A percentile compares a stretch with the other conserved stretches of the same genome.
Evolutionary conservation across 2,888 invertebrate species (phyloP).

Genomic region (Archips xylosteana): DNA sequence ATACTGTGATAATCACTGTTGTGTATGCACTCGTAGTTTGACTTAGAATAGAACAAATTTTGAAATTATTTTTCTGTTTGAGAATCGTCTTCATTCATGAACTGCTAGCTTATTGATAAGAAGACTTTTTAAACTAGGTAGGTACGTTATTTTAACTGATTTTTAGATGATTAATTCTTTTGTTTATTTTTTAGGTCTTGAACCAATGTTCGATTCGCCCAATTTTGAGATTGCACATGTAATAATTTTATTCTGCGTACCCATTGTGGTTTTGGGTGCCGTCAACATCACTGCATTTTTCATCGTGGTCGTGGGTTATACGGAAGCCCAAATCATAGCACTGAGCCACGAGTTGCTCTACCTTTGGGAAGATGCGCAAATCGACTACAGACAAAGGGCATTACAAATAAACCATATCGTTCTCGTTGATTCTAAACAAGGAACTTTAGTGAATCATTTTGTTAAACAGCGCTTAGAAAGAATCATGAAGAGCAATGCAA

Average conservation of each 20-base stretch:
- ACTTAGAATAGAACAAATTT: too few species aligned
- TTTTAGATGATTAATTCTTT: not conserved
- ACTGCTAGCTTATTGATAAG: too few species aligned
- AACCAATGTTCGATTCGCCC: constrained; percentile 41
- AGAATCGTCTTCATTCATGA: too few species aligned
- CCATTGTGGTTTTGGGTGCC: constrained; percentile 32
- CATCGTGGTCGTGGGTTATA: constrained; percentile 46
- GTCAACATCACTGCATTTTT: constrained; percentile 43
- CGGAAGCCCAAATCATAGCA: constrained; percentile 46
- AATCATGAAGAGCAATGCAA: constrained; percentile 51
- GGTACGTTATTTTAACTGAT: not conserved
- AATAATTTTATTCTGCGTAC: constrained; percentile 15
- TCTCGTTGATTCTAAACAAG: not conserved
- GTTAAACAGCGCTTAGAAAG: constrained; percentile 48
- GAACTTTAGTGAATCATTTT: constrained; percentile 44
- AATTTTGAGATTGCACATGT: constrained; percentile 42
- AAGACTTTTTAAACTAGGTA: too few species aligned
- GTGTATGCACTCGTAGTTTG: too few species aligned
- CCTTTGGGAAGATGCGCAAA: constrained; percentile 23
- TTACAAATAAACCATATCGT: not conserved
- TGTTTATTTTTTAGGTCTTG: constrained; percentile 30
- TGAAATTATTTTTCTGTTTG: too few species aligned
- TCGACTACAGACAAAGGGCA: not conserved
- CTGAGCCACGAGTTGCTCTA: constrained; percentile 42
- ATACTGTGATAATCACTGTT: too few species aligned